A percentile compares a stretch with the other conserved stretches of the same genome.
These are phyloP conservation scores for Erithacus rubecula DNA, from an alignment of 2,797 vertebrate species.

Conservation along the genomic window DNA sequence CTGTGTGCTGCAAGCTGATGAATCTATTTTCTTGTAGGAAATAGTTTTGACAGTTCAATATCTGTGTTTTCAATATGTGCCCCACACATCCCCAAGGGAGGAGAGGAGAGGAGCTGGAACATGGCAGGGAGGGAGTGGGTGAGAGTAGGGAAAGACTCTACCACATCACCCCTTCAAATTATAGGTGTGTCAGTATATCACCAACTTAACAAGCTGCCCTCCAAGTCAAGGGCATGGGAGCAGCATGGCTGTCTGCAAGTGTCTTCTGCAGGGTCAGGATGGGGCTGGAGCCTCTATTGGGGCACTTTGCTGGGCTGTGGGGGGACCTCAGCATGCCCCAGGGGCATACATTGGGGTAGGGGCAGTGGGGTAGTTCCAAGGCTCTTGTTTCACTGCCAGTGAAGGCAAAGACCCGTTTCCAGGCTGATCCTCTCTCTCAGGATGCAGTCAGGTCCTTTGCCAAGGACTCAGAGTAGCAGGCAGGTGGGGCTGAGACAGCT, in stretches of 20 bases:
- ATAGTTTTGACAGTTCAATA: conserved; percentile 87
- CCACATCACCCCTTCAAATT: conserved; percentile 71
- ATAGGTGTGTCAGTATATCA: conserved; percentile 64
- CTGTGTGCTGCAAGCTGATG: conserved; percentile 81
- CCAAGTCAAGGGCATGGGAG: conserved; percentile 73
- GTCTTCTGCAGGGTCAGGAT: neutral
- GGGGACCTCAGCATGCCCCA: neutral
- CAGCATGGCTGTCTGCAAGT: neutral
- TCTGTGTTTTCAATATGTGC: conserved; percentile 76
- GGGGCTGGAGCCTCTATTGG: neutral
- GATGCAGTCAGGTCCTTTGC: neutral
- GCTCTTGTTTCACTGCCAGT: neutral
- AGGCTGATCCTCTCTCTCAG: neutral
- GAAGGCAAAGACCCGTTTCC: neutral
- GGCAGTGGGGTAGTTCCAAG: neutral
- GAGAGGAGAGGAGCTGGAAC: conserved; percentile 13
- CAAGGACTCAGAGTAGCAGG: neutral
- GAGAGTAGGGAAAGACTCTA: conserved; percentile 48
- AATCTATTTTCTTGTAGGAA: conserved; percentile 85
- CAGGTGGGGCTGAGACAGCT: neutral
- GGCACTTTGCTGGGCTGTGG: accelerated
- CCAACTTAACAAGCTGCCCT: conserved; percentile 71
- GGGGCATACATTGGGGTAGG: too few species aligned
- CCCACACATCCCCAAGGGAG: conserved; percentile 63
- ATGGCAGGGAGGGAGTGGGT: neutral